These are phyloP conservation scores for Embidobia sp. DNA, from an alignment of 2,888 invertebrate species.

Conservation along the genomic window DNA sequence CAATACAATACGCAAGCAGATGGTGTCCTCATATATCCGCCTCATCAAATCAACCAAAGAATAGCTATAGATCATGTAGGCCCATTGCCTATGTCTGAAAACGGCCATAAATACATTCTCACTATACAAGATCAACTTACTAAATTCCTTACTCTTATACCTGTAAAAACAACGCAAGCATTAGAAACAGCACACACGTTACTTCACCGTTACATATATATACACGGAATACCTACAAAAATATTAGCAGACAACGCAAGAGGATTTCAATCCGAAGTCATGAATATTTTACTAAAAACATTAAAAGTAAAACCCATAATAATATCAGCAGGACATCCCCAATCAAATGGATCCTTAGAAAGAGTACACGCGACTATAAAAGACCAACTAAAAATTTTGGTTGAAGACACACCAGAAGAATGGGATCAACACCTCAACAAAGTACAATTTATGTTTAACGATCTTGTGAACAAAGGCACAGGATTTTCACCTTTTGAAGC, in stretches of 20 bases:
- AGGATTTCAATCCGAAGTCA: neutral
- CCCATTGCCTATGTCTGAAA: too few relatives aligned
- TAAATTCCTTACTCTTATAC: too few relatives aligned
- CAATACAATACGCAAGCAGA: too few relatives aligned
- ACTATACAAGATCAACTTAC: too few relatives aligned
- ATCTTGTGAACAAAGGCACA: neutral
- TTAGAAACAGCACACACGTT: neutral
- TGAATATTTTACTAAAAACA: constrained; percentile 6
- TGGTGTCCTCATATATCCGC: too few relatives aligned
- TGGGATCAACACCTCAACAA: constrained; percentile 4
- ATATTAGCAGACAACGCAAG: neutral
- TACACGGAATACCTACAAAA: neutral
- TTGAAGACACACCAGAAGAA: neutral
- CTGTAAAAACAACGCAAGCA: too few relatives aligned
- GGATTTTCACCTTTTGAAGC: constrained; percentile 8
- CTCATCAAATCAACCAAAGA: too few relatives aligned
- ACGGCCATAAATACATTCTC: too few relatives aligned
- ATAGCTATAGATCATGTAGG: too few relatives aligned
- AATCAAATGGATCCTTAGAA: constrained; percentile 1
- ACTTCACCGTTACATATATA: neutral
- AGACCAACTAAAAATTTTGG: neutral
- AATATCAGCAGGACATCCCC: constrained; percentile 9
- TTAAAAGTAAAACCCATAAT: neutral
- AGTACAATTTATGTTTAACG: constrained; percentile 7
- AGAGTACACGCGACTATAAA: constrained; percentile 11